These are phyloP conservation scores for Myotis planiceps DNA, from an alignment of 2,797 vertebrate species.

Conservation along the genomic window DNA sequence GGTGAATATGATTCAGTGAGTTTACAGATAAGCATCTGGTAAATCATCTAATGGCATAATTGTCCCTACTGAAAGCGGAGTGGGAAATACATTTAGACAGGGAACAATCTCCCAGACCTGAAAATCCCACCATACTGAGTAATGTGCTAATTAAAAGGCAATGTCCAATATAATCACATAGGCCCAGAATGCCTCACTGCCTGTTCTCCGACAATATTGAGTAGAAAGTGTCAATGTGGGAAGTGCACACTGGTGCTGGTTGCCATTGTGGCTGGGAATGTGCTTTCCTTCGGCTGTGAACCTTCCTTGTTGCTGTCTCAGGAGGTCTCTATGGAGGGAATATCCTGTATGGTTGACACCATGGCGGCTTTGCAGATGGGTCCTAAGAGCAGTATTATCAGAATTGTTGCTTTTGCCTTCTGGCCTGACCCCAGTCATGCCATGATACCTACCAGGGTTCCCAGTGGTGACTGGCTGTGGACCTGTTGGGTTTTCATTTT, in stretches of 20 bases:
- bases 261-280: not conserved
- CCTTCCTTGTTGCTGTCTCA: not conserved
- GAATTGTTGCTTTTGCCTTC: not conserved
- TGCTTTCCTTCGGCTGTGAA: not conserved
- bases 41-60: constrained; percentile 10
- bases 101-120: not conserved
- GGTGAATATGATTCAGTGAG: not conserved
- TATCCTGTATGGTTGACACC: not conserved
- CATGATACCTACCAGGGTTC: not conserved
- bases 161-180: not conserved
- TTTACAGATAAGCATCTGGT: not conserved
- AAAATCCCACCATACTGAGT: not conserved
- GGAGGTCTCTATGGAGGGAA: not conserved
- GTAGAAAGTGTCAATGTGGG: not conserved
- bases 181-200: not conserved
- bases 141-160: not conserved
- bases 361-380: not conserved
- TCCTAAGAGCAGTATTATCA: not conserved
- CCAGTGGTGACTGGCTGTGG: not conserved
- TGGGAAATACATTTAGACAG: not conserved
- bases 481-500: not conserved
- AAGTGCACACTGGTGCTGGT: not conserved
- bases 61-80: not conserved
- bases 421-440: not conserved
- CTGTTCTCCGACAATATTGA: not conserved